Evolutionary conservation across 2,888 invertebrate genomes (phyloP).

Genomic region (Ferdinandea cuprea): DNA sequence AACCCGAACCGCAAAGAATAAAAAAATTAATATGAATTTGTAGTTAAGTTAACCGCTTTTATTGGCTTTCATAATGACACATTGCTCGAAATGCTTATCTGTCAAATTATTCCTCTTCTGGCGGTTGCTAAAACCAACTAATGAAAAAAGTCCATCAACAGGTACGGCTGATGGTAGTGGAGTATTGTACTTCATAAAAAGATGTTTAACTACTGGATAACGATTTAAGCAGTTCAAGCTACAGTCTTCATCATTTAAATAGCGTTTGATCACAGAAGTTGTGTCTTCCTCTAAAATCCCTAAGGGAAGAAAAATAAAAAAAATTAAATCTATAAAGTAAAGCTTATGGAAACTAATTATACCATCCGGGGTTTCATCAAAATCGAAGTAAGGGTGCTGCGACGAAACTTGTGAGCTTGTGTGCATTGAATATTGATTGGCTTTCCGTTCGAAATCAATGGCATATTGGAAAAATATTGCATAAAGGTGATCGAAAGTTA

Average conservation of each 20-base stretch:
- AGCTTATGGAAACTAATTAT: no score
- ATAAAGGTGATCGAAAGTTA: not conserved
- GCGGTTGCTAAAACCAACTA: not conserved
- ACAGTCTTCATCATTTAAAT: slow-evolving; percentile 2
- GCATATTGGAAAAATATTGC: not conserved
- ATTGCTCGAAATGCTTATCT: not conserved
- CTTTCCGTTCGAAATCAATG: not conserved
- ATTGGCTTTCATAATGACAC: not conserved
- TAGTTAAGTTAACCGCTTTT: not conserved
- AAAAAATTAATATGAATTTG: no score
- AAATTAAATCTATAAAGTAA: not conserved
- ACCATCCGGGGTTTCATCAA: not conserved
- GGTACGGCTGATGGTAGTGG: slow-evolving; percentile 21
- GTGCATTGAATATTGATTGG: not conserved
- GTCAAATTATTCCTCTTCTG: not conserved
- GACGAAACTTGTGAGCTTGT: not conserved
- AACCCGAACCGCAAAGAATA: no score
- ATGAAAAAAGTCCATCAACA: slow-evolving; percentile 1
- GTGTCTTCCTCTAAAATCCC: not conserved
- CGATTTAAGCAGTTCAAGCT: not conserved
- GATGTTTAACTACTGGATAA: not conserved
- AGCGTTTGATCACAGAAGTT: not conserved
- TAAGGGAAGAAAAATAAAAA: not conserved
- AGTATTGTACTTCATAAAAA: slow-evolving; percentile 37
- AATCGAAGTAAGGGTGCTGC: not conserved